Conservation (phyloP, 2,113 vertebrate genomes). For the Pelodiscus sinensis region DNA sequence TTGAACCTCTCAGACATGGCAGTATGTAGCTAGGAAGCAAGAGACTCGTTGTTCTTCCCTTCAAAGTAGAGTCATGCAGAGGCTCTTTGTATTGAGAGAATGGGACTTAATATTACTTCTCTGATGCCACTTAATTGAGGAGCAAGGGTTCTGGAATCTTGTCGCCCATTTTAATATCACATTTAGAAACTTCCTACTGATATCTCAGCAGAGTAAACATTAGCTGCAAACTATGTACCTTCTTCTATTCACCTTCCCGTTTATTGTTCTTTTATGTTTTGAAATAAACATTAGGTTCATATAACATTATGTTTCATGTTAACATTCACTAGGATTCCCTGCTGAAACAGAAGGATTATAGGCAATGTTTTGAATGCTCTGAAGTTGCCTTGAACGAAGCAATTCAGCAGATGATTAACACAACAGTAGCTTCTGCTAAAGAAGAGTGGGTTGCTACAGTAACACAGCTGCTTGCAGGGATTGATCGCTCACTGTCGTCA, state of each 20-base stretch:
- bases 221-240: neutral
- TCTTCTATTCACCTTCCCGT: neutral
- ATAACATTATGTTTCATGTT: neutral
- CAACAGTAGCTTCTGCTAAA: constrained; percentile 82
- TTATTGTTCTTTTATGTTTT: constrained; percentile 21
- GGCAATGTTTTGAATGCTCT: constrained; percentile 90
- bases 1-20: neutral
- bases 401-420: constrained; percentile 90
- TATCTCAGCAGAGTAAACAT: neutral
- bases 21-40: neutral
- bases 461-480: constrained; percentile 87
- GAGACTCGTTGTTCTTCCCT: neutral
- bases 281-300: constrained; percentile 15
- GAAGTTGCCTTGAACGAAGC: constrained; percentile 95
- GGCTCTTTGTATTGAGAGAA: neutral
- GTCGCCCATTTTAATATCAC: neutral
- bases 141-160: neutral
- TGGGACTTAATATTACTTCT: neutral
- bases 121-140: neutral
- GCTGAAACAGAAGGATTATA: constrained; percentile 88
- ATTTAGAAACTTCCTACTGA: neutral
- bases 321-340: constrained; percentile 86
- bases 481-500: constrained; percentile 86
- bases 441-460: constrained; percentile 95
- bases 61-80: neutral